These are phyloP conservation scores for Aphaenogaster floridana DNA, from an alignment of 1,140 invertebrate species.

Conservation along the genomic window DNA sequence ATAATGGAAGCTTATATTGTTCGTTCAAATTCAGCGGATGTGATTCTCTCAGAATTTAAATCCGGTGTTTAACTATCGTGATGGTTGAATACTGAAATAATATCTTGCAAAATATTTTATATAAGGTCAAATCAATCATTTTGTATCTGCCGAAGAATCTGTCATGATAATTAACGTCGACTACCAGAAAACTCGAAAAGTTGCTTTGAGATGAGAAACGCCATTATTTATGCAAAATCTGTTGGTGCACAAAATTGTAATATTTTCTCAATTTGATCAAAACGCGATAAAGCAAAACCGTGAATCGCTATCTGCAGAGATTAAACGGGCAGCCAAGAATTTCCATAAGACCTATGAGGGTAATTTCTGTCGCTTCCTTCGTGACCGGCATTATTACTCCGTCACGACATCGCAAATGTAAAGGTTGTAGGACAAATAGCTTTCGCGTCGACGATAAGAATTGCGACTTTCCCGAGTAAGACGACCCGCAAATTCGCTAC, in stretches of 20 bases:
- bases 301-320: conserved; percentile 18
- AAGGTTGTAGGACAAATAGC: conserved; percentile 66
- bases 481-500: conserved; percentile 45
- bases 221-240: background rate
- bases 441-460: conserved; percentile 63
- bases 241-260: background rate
- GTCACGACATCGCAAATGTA: conserved; percentile 67
- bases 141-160: background rate
- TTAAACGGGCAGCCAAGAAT: conserved; percentile 44
- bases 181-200: background rate
- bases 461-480: conserved; percentile 56
- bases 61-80: conserved; percentile 2
- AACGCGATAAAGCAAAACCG: conserved; percentile 12
- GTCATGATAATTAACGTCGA: background rate
- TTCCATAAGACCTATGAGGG: conserved; percentile 52
- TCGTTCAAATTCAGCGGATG: background rate
- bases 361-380: conserved; percentile 66
- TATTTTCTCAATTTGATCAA: conserved; percentile 10
- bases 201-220: background rate
- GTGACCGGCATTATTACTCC: conserved; percentile 66
- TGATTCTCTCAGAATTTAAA: conserved; percentile 31
- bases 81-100: background rate
- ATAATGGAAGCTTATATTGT: conserved; percentile 23
- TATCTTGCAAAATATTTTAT: background rate
- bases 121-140: background rate